Evolutionary conservation across 2,113 vertebrate species (phyloP).

Genomic region (Chionodraco myersi): DNA sequence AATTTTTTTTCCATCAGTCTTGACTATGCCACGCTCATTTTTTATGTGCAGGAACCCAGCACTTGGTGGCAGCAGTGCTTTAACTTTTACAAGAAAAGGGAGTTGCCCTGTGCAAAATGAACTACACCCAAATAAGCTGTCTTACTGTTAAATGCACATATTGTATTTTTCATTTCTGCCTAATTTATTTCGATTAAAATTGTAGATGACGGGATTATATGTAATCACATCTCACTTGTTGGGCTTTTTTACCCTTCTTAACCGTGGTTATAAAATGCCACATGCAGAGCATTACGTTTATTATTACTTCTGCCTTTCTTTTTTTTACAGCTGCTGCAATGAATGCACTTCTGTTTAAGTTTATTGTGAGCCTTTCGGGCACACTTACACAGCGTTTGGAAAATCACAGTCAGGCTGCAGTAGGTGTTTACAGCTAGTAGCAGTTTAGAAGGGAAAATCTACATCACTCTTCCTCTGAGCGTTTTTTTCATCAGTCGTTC

Average conservation of each 20-base stretch:
- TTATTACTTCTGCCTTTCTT: background rate
- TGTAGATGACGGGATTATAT: background rate
- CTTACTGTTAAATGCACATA: background rate
- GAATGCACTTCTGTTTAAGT: slow-evolving; percentile 55
- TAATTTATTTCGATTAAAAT: background rate
- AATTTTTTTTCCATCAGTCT: background rate
- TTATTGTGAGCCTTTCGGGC: slow-evolving; percentile 29
- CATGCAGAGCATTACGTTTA: background rate
- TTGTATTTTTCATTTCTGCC: background rate
- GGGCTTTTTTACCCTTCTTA: background rate
- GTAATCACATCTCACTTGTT: background rate
- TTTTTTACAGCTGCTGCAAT: slow-evolving; percentile 18
- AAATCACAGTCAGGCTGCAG: slow-evolving; percentile 49
- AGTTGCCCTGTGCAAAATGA: background rate
- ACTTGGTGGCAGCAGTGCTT: slow-evolving; percentile 48
- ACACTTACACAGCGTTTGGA: slow-evolving; percentile 43
- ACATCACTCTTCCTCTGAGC: slow-evolving; percentile 44
- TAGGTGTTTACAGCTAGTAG: slow-evolving; percentile 45
- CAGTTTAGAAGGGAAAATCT: slow-evolving; percentile 59
- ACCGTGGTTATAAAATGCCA: background rate
- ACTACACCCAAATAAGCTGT: background rate
- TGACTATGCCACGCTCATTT: background rate
- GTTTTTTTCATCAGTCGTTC: slow-evolving; percentile 17
- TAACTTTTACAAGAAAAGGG: background rate
- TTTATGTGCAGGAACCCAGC: slow-evolving; percentile 1